A percentile compares a stretch with the other conserved stretches of the same genome.
These are phyloP conservation scores for Chelonus formosanus DNA, from an alignment of 2,888 invertebrate species.

Conservation along the genomic window DNA sequence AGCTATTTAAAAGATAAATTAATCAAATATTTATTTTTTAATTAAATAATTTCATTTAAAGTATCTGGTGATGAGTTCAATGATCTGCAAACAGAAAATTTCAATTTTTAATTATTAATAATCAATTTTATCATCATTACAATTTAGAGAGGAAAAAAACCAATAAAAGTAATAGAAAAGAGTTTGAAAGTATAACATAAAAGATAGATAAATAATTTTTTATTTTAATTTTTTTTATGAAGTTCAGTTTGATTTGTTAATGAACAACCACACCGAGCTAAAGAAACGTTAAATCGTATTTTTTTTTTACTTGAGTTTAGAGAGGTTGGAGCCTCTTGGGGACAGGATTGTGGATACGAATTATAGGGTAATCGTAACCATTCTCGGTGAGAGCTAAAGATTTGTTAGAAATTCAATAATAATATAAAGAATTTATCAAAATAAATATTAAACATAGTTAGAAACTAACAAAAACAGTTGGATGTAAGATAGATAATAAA, in stretches of 20 bases:
- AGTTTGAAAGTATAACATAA: no score
- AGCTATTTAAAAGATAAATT: slow-evolving; percentile 19
- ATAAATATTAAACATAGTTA: no score
- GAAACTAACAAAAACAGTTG: no score
- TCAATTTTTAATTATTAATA: not conserved
- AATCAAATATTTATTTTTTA: slow-evolving; percentile 50
- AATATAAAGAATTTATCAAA: no score
- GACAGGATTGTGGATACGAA: slow-evolving; percentile 38
- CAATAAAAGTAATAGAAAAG: no score
- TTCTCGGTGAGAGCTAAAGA: no score
- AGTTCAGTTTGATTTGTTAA: not conserved
- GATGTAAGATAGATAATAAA: no score
- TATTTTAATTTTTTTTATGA: not conserved
- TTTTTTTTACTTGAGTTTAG: no score
- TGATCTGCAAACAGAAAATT: slow-evolving; percentile 56
- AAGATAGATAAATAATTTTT: no score
- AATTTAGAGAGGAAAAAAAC: no score
- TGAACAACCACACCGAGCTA: slow-evolving; percentile 1
- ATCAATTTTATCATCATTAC: no score
- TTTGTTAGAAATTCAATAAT: no score
- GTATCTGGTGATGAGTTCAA: slow-evolving; percentile 61
- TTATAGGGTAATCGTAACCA: slow-evolving; percentile 42
- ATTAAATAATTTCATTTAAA: slow-evolving; percentile 60
- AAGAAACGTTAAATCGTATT: not conserved
- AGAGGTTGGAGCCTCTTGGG: not conserved